Evolutionary conservation across 1,140 invertebrate genomes (phyloP).

Genomic region (Lordiphosa stackelbergi): DNA sequence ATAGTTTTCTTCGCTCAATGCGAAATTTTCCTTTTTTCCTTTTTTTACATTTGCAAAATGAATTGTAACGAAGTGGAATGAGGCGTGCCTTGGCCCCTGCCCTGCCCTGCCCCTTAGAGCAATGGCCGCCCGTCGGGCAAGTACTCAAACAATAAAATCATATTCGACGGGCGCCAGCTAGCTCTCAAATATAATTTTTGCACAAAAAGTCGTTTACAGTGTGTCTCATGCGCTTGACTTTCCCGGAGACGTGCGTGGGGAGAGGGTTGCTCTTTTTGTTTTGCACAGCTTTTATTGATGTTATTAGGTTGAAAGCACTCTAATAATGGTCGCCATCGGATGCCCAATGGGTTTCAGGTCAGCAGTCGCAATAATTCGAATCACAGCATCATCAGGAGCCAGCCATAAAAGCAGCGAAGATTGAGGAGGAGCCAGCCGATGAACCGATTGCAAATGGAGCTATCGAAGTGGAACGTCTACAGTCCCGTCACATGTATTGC

Average conservation of each 20-base stretch:
- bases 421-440: slow-evolving; percentile 12
- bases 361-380: slow-evolving; percentile 63
- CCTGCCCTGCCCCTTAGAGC: slow-evolving; percentile 24
- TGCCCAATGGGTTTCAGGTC: slow-evolving; percentile 63
- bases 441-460: slow-evolving; percentile 31
- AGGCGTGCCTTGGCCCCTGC: slow-evolving; percentile 24
- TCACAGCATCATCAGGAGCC: slow-evolving; percentile 40
- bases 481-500: slow-evolving; percentile 8
- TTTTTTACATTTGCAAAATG: slow-evolving; percentile 75
- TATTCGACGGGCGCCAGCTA: slow-evolving; percentile 70
- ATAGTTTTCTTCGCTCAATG: slow-evolving; percentile 13
- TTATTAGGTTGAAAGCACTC: slow-evolving; percentile 74
- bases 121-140: slow-evolving; percentile 48
- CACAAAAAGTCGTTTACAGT: slow-evolving; percentile 56
- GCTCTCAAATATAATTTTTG: slow-evolving; percentile 61
- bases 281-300: slow-evolving; percentile 65
- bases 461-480: slow-evolving; percentile 8
- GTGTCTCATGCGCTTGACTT: slow-evolving; percentile 28
- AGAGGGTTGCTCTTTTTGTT: slow-evolving; percentile 40
- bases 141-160: slow-evolving; percentile 69
- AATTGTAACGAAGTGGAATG: slow-evolving; percentile 69
- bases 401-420: slow-evolving; percentile 42
- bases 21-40: slow-evolving; percentile 23
- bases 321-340: slow-evolving; percentile 51
- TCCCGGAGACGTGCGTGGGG: not conserved